Evolutionary conservation across 2,888 invertebrate species (phyloP).

Genomic region (Pherbina coryleti): DNA sequence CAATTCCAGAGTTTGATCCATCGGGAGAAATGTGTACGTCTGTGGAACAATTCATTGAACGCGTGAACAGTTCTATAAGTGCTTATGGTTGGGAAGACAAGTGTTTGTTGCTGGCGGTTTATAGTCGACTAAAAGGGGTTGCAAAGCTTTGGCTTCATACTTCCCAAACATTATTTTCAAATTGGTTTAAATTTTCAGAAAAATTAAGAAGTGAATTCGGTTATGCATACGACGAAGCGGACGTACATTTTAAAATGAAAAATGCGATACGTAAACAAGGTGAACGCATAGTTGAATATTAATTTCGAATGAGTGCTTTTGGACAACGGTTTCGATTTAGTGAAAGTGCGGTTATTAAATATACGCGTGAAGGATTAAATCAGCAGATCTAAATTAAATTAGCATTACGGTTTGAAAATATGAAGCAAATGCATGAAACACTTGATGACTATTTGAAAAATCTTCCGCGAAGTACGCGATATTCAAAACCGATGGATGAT

Average conservation of each 20-base stretch:
- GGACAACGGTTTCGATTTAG: conserved; percentile 31
- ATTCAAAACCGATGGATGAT: too few relatives aligned
- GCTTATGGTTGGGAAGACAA: conserved; percentile 20
- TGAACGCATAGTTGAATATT: too few relatives aligned
- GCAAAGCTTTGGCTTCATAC: conserved; percentile 37
- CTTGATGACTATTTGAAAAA: conserved; percentile 24
- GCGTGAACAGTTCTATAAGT: neutral
- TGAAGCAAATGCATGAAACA: conserved; percentile 39
- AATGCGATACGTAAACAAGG: too few relatives aligned
- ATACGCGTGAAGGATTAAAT: conserved; percentile 35
- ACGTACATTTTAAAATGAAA: too few relatives aligned
- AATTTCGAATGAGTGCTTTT: too few relatives aligned
- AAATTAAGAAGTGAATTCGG: too few relatives aligned
- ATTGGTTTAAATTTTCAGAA: too few relatives aligned
- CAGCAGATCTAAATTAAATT: conserved; percentile 34
- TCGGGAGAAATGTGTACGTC: too few relatives aligned
- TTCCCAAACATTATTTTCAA: too few relatives aligned
- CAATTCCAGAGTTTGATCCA: too few relatives aligned
- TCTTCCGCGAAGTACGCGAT: too few relatives aligned
- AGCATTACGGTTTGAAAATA: neutral
- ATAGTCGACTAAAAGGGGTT: conserved; percentile 32
- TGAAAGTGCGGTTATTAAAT: conserved; percentile 36
- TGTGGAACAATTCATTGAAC: neutral
- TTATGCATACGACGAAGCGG: too few relatives aligned
- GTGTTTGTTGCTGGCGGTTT: conserved; percentile 37